Percentiles rank a stretch among this genome's conserved stretches.
Conservation (phyloP, 2,113 vertebrate species). For the Scytalopus superciliaris region DNA sequence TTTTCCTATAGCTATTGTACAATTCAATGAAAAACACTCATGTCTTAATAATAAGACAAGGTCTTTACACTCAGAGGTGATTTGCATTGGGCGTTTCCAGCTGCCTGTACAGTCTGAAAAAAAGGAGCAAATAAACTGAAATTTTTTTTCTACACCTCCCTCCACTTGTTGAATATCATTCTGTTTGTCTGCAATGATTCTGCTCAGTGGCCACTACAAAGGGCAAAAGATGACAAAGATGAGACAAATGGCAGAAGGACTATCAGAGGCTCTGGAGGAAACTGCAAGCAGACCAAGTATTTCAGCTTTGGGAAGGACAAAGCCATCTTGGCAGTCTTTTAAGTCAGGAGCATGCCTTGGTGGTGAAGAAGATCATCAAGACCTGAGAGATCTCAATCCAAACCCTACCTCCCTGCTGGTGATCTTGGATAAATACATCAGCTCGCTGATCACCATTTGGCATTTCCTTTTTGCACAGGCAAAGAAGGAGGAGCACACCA, state of each 20-base stretch:
- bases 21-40: neutral
- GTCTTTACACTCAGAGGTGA: neutral
- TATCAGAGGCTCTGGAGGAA: neutral
- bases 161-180: neutral
- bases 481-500: neutral
- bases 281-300: neutral
- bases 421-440: neutral
- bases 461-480: neutral
- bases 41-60: neutral
- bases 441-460: neutral
- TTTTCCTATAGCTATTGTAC: neutral
- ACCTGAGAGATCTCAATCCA: neutral
- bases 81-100: neutral
- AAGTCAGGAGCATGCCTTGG: neutral
- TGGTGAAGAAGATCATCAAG: neutral
- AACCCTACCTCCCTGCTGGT: neutral
- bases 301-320: neutral
- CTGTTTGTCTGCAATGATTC: neutral
- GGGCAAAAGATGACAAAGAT: neutral
- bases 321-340: neutral
- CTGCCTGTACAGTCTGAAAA: neutral
- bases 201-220: neutral
- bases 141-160: neutral
- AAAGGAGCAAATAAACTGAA: neutral
- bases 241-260: neutral